Evolutionary conservation across 2,888 invertebrate genomes (phyloP).

Genomic region (Abrostola triplasia): DNA sequence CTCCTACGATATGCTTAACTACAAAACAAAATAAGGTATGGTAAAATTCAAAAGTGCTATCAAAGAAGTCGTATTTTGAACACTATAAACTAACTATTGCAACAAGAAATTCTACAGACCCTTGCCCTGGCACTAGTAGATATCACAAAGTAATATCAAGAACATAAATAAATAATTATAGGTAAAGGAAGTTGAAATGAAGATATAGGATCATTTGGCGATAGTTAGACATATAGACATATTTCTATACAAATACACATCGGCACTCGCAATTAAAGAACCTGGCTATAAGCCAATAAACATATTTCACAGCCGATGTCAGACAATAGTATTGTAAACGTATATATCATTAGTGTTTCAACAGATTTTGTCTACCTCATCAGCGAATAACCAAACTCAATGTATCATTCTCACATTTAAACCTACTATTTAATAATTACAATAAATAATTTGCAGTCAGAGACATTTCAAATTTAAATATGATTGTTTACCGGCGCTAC

Average conservation of each 20-base stretch:
- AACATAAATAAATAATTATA: conserved; percentile 53
- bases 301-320: conserved; percentile 67
- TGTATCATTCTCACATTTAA: conserved; percentile 67
- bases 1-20: conserved; percentile 66
- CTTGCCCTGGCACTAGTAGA: conserved; percentile 61
- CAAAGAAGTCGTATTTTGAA: conserved; percentile 49
- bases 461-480: conserved; percentile 68
- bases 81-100: conserved; percentile 58
- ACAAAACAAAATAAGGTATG: conserved; percentile 69
- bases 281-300: conserved; percentile 57
- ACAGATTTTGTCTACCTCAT: conserved; percentile 52
- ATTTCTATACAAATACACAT: conserved; percentile 47
- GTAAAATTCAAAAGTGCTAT: conserved; percentile 59
- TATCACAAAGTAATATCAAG: conserved; percentile 69
- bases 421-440: conserved; percentile 62
- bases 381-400: conserved; percentile 52
- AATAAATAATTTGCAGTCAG: conserved; percentile 74
- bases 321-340: conserved; percentile 44
- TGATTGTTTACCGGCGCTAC: conserved; percentile 57
- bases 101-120: conserved; percentile 57
- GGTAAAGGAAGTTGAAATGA: conserved; percentile 39
- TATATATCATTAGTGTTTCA: conserved; percentile 38
- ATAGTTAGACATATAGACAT: conserved; percentile 38
- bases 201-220: conserved; percentile 54
- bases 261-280: conserved; percentile 39